Evolutionary conservation across 2,888 invertebrate species (phyloP).

Genomic region (Argynnis bischoffii): DNA sequence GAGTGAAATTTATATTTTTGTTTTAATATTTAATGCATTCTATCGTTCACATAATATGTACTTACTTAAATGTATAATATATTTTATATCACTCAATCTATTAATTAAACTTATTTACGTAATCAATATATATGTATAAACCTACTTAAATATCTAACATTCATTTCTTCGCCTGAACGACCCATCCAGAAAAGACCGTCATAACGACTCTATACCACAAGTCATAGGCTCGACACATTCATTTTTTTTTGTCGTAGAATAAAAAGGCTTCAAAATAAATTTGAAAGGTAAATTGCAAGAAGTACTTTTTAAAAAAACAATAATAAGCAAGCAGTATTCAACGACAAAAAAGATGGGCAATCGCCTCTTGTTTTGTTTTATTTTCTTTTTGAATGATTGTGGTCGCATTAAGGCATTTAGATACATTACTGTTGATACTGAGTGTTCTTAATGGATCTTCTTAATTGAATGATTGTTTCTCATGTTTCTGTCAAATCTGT

Average conservation of each 20-base stretch:
- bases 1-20: conserved; percentile 55
- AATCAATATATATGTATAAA: conserved; percentile 44
- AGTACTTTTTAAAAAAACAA: neutral
- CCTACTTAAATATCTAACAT: conserved; percentile 50
- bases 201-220: conserved; percentile 51
- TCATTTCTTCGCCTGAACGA: conserved; percentile 56
- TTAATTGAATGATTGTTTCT: conserved; percentile 66
- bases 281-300: neutral
- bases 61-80: conserved; percentile 45
- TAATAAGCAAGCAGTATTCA: conserved; percentile 40
- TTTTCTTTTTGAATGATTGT: conserved; percentile 71
- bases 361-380: conserved; percentile 64
- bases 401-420: conserved; percentile 64
- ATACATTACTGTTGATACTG: conserved; percentile 64
- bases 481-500: conserved; percentile 59
- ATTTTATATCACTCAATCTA: conserved; percentile 49
- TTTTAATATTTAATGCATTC: conserved; percentile 56
- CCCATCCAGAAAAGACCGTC: conserved; percentile 53
- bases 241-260: conserved; percentile 57
- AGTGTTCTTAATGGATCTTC: conserved; percentile 65
- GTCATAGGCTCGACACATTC: conserved; percentile 54
- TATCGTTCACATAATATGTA: conserved; percentile 51
- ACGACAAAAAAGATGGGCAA: conserved; percentile 55
- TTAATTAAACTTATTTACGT: conserved; percentile 13
- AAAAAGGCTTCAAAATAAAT: conserved; percentile 16